Evolutionary conservation across 2,888 invertebrate genomes (phyloP), one percentile per base, ranked within the genome.

Genomic region (Orchesella flavescens): DNA sequence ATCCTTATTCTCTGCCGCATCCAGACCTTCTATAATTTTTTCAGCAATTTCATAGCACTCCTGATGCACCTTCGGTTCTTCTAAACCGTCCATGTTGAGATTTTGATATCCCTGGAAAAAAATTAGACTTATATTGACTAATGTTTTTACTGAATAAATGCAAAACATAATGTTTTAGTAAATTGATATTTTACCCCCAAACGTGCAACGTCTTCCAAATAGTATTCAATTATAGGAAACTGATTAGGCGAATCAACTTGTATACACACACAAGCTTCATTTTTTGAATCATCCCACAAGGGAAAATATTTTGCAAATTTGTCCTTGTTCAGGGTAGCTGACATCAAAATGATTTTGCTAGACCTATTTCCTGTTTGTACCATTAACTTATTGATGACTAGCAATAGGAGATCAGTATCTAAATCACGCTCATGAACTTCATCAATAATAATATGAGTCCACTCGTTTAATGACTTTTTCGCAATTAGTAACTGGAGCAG

Each of bases 351-450:
- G 0, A 95, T 90, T 90, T 94, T 94, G 0, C 94, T 93, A 76
- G 91, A 90, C 0, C 91, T 90, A 0, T 94, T 94, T 89, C 93
- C 93, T 0, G 93, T 93, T 84, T 93, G 91, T 24, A 87, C 72
- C 43, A 96, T 90, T 65, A 97, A 91, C 88, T 94, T 95, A 85
- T 95, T 93, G 0, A 97, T 93, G 13, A 98, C 91, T 9, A 98
- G 91, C 24, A 98, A 90, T 1, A 96, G 91, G 89, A 98, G 96
- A 89, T 98, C 98, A 92, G 97, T 95, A 43, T 98, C 96, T 89
- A 96, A 94, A 88, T 95, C 95, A 57, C 98, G 92, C 90, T 98
- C 98, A 89, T 98, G 97, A 0, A 98, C 95, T 91, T 98, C 98
- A 89, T 98, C 98, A 5, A 98, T 91, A 84, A 98, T 94, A 59